Base-by-base conservation (phyloP, 2,888 invertebrate species). In the Eremobia ochroleuca region DNA sequence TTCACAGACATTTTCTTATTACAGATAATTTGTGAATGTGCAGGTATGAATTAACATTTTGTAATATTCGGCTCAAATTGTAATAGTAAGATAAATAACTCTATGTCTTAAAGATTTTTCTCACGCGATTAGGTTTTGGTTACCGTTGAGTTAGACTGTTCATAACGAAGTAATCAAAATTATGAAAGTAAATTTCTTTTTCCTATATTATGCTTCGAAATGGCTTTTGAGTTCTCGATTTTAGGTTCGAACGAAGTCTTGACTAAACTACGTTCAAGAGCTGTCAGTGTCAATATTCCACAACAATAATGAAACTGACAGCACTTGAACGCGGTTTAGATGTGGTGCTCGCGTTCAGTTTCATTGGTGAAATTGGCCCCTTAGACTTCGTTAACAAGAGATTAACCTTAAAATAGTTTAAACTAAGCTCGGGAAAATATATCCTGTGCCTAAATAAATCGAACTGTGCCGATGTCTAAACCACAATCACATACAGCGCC, bases 61-160 rank as follows among this genome's bases (percentile, higher is more conserved):
- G 83, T 82, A 88, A 88, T 76, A 64, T 55, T 76, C 37, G 18
- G 64, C 67, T 59, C 31, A 64, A 71, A 73, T 73, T 73, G 59
- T 79, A 76, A 68, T 68, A 25, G 11, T 70, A 71, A 77, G 55
- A 69, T 64, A 77, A 77, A 86, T 66, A 76, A 75, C 61, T 66
- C 40, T 55, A 5, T 49, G 21, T 65, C 73, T 74, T 37, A 76
- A 46, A 49, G 74, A 70, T 72, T 62, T 52, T 79, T 80, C 74
- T 43, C 81, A 81, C 77, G 84, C 76, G 76, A 82, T 78, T 59
- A 58, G 52, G 46, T 62, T 52, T 58, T 65, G 2, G 31, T 66
- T 67, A 43, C 37, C 31, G 18, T 18, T 21, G 21, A 66, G 8
- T 11, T 46, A 72, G 13, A 62, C 28, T 49, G 28, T 66, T 28